phyloP scores from a whole-genome alignment of 2,888 invertebrate genomes.

The Drosophila tanythrix region DNA sequence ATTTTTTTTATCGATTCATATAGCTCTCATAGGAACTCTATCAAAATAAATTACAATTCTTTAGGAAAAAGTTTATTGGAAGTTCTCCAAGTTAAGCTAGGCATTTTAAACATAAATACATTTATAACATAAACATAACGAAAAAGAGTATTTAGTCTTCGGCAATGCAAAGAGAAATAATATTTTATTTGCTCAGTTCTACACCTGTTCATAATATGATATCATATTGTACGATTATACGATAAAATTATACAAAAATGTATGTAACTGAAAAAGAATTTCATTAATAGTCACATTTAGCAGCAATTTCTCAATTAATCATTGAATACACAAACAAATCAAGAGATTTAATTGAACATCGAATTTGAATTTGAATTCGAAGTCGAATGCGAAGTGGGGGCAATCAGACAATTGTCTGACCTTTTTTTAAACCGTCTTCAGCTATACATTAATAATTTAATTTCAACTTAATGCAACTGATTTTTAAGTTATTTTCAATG shows the following conservation, averaged over 20 bases:
- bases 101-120: background rate
- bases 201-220: background rate
- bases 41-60: background rate
- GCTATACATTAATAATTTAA: background rate
- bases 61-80: background rate
- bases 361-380: slow-evolving; percentile 12
- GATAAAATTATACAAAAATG: background rate
- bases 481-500: slow-evolving; percentile 8
- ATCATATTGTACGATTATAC: slow-evolving; percentile 3
- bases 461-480: background rate
- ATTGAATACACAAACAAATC: slow-evolving; percentile 7
- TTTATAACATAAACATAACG: background rate
- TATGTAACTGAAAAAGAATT: background rate
- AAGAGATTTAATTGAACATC: slow-evolving; percentile 13
- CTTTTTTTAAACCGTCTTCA: slow-evolving; percentile 2
- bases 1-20: background rate
- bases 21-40: background rate
- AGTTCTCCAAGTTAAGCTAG: background rate
- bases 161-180: background rate
- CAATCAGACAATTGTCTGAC: slow-evolving; percentile 14
- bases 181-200: background rate
- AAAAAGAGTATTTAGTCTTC: background rate
- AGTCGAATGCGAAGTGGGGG: background rate
- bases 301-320: background rate
- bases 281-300: background rate